Evolutionary conservation across 2,888 invertebrate species (phyloP).

Genomic region (Torymus aiolomorphi): DNA sequence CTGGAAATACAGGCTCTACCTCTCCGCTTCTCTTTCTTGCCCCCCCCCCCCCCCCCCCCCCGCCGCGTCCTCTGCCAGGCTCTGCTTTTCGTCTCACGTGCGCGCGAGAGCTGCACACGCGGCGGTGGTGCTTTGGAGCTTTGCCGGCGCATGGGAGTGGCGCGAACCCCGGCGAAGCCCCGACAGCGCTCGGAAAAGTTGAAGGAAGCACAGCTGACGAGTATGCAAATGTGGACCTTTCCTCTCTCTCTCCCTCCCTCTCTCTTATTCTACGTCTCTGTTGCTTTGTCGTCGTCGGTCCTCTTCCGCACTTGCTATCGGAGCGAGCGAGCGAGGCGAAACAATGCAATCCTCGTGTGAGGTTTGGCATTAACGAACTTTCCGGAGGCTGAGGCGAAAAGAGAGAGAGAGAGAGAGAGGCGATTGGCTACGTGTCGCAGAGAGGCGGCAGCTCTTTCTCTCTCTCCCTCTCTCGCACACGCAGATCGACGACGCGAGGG

Average conservation of each 20-base stretch:
- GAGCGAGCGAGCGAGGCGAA: conserved; percentile 59
- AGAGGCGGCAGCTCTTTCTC: too few relatives aligned
- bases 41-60: conserved; percentile 40
- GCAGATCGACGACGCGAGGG: conserved; percentile 11
- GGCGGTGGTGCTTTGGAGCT: conserved; percentile 56
- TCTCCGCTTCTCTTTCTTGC: conserved; percentile 63
- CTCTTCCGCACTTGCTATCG: conserved; percentile 57
- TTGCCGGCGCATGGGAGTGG: conserved; percentile 35
- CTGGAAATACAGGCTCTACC: conserved; percentile 72
- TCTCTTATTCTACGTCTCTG: conserved; percentile 23
- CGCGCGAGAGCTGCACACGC: conserved; percentile 54
- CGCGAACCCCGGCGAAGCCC: conserved; percentile 34
- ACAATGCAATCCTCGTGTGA: conserved; percentile 70
- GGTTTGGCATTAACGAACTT: conserved; percentile 70
- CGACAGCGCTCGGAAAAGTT: conserved; percentile 72
- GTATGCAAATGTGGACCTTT: conserved; percentile 74
- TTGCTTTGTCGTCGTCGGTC: conserved; percentile 34
- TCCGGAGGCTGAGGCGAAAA: conserved; percentile 21
- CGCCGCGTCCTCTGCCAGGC: conserved; percentile 41
- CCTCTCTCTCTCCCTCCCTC: conserved; percentile 48
- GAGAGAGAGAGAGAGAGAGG: conserved; percentile 4
- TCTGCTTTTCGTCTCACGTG: conserved; percentile 57
- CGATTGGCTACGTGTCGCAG: conserved; percentile 17
- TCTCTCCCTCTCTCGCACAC: background rate
- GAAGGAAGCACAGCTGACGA: conserved; percentile 76